Evolutionary conservation across 2,113 vertebrate genomes (phyloP).

Genomic region (Vireo altiloquus): DNA sequence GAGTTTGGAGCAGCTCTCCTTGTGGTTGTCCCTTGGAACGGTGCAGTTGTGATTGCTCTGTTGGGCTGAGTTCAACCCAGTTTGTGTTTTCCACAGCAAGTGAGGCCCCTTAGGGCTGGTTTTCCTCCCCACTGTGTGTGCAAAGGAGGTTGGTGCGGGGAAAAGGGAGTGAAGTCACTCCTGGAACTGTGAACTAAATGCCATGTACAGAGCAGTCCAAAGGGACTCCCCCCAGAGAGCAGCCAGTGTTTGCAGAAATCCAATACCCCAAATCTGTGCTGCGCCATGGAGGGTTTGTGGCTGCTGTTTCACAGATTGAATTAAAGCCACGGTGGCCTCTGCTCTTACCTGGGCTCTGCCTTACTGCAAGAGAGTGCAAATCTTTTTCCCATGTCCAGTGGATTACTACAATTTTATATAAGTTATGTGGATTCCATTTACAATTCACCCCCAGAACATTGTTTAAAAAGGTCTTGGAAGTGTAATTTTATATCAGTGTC

Average conservation of each 20-base stretch:
- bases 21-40: neutral
- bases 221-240: neutral
- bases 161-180: neutral
- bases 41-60: neutral
- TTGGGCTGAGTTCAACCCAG: neutral
- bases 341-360: neutral
- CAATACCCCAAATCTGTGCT: neutral
- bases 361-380: neutral
- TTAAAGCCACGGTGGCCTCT: neutral
- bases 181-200: neutral
- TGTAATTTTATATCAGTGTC: neutral
- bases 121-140: neutral
- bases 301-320: neutral
- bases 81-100: neutral
- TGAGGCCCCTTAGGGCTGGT: neutral
- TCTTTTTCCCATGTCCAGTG: neutral
- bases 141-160: neutral
- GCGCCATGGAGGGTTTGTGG: neutral
- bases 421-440: neutral
- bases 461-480: conserved; percentile 34
- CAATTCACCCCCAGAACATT: neutral
- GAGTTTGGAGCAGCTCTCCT: neutral
- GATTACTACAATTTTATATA: neutral
- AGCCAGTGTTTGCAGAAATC: neutral
- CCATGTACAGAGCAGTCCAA: neutral